Conservation (phyloP, 1,140 invertebrate species). For the Laodelphax striatellus region DNA sequence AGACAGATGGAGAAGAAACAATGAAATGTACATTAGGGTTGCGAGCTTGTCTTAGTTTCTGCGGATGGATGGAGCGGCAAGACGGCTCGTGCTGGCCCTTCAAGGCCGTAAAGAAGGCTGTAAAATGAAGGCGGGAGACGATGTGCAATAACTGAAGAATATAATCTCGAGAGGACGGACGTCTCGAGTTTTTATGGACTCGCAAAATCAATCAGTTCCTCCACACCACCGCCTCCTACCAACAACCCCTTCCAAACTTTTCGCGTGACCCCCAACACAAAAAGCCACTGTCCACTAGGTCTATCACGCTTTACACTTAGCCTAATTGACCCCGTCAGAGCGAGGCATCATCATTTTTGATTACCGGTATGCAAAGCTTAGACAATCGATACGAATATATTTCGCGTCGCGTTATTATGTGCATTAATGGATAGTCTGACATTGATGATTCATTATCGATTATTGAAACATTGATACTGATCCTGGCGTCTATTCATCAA, state of each 20-base stretch:
- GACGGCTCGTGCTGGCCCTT: neutral
- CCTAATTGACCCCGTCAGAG: neutral
- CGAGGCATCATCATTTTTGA: neutral
- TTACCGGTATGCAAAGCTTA: neutral
- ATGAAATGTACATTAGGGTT: neutral
- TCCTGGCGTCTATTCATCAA: too few species aligned
- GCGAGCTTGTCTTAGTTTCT: neutral
- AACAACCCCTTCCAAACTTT: neutral
- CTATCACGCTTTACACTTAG: neutral
- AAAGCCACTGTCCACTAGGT: too few species aligned
- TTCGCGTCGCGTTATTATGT: too few species aligned
- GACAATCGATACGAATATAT: neutral
- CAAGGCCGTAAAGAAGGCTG: neutral
- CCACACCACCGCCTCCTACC: neutral
- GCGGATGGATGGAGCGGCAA: neutral
- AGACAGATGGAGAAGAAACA: neutral
- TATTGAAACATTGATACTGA: too few species aligned
- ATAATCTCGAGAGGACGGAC: neutral
- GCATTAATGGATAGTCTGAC: too few species aligned
- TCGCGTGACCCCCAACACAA: too few species aligned
- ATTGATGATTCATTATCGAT: too few species aligned
- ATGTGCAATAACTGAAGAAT: neutral
- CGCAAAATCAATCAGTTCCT: conserved; percentile 1
- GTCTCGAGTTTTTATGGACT: neutral
- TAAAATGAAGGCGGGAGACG: neutral